Conservation (phyloP, 2,797 vertebrate species). For the Xenopus petersii region DNA sequence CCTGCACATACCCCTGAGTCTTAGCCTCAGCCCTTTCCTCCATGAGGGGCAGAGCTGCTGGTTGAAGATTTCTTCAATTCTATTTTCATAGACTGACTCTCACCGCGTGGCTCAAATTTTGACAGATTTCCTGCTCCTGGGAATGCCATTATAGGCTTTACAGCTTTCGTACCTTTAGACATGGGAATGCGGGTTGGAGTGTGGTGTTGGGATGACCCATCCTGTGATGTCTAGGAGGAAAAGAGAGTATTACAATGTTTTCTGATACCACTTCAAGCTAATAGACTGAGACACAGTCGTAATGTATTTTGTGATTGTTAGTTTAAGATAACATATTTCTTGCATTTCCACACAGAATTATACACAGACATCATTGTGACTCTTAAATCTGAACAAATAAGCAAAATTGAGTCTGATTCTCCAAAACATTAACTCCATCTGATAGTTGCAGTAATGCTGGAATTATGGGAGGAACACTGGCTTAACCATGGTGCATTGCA, state of each 20-base stretch:
- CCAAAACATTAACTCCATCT: too few species aligned
- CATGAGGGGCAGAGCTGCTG: conserved; percentile 74
- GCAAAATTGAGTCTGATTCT: too few species aligned
- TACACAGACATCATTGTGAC: too few species aligned
- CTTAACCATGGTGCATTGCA: too few species aligned
- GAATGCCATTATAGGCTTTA: conserved; percentile 81
- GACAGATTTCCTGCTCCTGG: conserved; percentile 81
- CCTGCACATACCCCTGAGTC: conserved; percentile 70
- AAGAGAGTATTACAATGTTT: background rate
- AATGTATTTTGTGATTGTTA: too few species aligned
- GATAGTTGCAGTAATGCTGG: too few species aligned
- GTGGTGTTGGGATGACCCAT: conserved; percentile 77
- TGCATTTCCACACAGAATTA: too few species aligned
- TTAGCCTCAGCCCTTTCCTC: conserved; percentile 81
- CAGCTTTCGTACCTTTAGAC: conserved; percentile 89
- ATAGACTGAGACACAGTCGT: too few species aligned
- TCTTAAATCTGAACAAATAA: too few species aligned
- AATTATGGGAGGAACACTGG: too few species aligned
- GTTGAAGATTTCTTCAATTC: conserved; percentile 87
- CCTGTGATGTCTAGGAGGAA: conserved; percentile 72
- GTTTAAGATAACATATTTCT: too few species aligned
- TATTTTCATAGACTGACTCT: conserved; percentile 93
- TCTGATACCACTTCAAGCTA: too few species aligned
- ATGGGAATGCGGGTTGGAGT: conserved; percentile 85
- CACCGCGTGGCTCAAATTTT: conserved; percentile 83